Conservation (phyloP, 2,113 vertebrate genomes). For the Alaudala cheleensis region DNA sequence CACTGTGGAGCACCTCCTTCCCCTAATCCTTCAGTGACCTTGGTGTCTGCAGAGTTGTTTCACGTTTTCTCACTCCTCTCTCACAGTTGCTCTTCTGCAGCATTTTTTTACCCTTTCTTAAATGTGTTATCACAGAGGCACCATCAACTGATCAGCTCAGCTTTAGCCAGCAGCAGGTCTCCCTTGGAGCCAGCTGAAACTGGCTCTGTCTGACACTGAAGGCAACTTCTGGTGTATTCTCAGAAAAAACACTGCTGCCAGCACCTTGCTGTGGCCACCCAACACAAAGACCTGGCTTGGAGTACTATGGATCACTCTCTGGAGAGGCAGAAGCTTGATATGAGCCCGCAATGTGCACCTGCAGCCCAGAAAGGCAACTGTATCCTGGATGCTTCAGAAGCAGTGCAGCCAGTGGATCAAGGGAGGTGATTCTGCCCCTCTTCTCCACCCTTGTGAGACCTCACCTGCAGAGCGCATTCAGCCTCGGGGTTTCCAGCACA, state of each 20-base stretch:
- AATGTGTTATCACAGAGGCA: neutral
- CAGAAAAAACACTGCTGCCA: neutral
- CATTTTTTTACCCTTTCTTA: neutral
- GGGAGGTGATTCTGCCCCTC: neutral
- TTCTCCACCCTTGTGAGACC: neutral
- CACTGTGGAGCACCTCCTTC: neutral
- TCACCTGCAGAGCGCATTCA: neutral
- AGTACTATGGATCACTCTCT: neutral
- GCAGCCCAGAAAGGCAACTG: neutral
- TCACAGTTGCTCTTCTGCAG: neutral
- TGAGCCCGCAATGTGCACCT: accelerated
- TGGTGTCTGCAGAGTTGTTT: neutral
- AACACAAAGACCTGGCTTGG: neutral
- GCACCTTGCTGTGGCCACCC: neutral
- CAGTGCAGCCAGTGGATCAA: neutral
- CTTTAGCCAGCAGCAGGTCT: neutral
- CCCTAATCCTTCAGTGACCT: neutral
- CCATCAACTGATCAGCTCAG: neutral
- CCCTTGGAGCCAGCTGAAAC: neutral
- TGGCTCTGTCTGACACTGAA: neutral
- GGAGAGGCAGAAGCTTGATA: neutral
- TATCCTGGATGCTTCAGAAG: neutral
- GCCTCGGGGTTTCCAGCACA: accelerated
- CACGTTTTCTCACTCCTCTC: neutral
- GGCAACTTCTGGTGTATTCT: neutral